Conservation (phyloP, 2,888 invertebrate genomes). For the Apamea epomidion region DNA sequence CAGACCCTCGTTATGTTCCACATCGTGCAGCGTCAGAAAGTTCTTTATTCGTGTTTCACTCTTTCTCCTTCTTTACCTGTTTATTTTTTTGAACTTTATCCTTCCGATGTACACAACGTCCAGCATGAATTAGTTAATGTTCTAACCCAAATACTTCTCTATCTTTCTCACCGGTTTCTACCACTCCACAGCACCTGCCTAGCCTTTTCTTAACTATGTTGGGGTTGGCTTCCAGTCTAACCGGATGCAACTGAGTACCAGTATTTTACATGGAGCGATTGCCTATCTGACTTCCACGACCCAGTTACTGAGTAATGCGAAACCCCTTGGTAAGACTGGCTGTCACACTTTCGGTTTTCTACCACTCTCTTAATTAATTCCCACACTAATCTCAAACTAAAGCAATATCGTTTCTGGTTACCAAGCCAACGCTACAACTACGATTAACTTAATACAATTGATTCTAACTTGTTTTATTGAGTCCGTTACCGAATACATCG, state of each 20-base stretch:
- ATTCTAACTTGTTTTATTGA: slow-evolving; percentile 45
- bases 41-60: neutral
- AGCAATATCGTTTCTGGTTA: slow-evolving; percentile 14
- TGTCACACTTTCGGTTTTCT: no score
- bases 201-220: no score
- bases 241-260: no score
- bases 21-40: neutral
- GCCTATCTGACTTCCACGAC: no score
- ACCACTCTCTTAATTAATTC: neutral
- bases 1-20: neutral
- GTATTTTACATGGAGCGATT: no score
- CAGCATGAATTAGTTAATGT: neutral
- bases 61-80: neutral
- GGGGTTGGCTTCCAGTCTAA: no score
- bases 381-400: neutral
- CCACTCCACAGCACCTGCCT: neutral
- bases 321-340: no score
- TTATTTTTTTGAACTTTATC: neutral
- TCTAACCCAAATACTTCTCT: neutral
- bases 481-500: slow-evolving; percentile 41
- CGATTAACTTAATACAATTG: slow-evolving; percentile 48
- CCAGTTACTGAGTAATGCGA: no score
- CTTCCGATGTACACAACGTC: neutral
- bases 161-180: neutral
- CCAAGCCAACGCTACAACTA: neutral